Percentiles rank a stretch among this genome's conserved stretches.
phyloP scores from a whole-genome alignment of 1,140 invertebrate genomes.

The Eupeodes corollae region DNA sequence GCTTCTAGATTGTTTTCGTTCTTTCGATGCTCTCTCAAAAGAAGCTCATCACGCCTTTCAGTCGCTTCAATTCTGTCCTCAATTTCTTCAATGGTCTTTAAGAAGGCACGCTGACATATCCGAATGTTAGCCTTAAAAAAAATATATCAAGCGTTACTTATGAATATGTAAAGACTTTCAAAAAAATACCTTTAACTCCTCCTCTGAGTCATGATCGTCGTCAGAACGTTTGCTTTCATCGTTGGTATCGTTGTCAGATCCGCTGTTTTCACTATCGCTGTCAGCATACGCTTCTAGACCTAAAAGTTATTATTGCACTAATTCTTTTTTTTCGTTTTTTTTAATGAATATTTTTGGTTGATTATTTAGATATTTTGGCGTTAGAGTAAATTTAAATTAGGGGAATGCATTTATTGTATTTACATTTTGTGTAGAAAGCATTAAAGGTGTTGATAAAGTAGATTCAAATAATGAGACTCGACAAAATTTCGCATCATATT shows the following conservation, averaged over 20 bases:
- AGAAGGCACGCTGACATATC: constrained; percentile 23
- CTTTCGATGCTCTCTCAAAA: constrained; percentile 18
- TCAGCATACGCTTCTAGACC: constrained; percentile 1
- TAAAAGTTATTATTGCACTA: too few species aligned
- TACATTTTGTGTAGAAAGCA: too few species aligned
- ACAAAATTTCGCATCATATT: too few species aligned
- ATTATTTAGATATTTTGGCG: too few species aligned
- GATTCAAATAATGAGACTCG: too few species aligned
- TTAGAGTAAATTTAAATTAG: too few species aligned
- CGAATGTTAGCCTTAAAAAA: constrained; percentile 19
- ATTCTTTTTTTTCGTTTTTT: too few species aligned
- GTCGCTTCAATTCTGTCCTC: constrained; percentile 25
- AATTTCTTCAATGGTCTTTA: constrained; percentile 26
- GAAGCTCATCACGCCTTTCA: constrained; percentile 22
- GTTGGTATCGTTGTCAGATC: not conserved
- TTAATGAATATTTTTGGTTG: too few species aligned
- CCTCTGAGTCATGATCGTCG: constrained; percentile 16
- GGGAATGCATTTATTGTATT: too few species aligned
- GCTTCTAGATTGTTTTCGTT: constrained; percentile 8
- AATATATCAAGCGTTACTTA: not conserved
- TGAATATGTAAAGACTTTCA: not conserved
- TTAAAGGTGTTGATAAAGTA: too few species aligned
- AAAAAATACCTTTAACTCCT: constrained; percentile 24
- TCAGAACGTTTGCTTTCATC: not conserved
- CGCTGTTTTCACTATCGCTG: constrained; percentile 13